These are phyloP conservation scores for Coenobita brevimanus DNA, from an alignment of 1,140 invertebrate genomes.

Conservation along the genomic window DNA sequence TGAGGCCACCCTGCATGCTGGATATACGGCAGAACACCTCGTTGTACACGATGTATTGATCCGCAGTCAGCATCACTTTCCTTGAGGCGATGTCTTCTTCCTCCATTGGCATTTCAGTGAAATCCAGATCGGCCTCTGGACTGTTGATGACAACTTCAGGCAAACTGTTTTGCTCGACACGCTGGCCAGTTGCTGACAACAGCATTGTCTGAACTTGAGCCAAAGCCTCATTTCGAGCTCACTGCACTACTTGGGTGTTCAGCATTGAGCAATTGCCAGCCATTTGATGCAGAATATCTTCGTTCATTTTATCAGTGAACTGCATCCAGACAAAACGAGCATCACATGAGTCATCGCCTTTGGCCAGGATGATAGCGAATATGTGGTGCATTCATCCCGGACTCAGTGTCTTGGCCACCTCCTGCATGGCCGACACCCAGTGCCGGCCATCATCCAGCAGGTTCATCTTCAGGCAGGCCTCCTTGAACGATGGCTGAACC, in stretches of 20 bases:
- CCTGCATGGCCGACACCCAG: constrained; percentile 12
- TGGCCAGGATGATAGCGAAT: constrained; percentile 12
- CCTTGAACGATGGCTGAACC: background rate
- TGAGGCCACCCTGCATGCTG: background rate
- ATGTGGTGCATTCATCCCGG: background rate
- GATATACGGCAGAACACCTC: constrained; percentile 4
- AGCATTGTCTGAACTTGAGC: background rate
- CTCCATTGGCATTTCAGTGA: background rate
- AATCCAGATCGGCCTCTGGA: background rate
- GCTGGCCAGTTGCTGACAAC: background rate
- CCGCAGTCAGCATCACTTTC: background rate
- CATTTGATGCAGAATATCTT: background rate
- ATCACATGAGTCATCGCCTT: constrained; percentile 1
- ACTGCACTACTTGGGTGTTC: background rate
- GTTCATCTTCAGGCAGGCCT: background rate
- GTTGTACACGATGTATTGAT: background rate
- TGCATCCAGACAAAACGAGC: background rate
- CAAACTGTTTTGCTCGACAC: background rate
- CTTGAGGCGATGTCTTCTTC: background rate
- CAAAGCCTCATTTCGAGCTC: background rate
- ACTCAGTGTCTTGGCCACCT: background rate
- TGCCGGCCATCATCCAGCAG: background rate
- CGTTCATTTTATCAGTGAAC: background rate
- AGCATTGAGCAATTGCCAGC: background rate
- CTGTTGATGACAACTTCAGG: background rate